Conservation (phyloP, 2,113 vertebrate genomes). For the Oncorhynchus mykiss region DNA sequence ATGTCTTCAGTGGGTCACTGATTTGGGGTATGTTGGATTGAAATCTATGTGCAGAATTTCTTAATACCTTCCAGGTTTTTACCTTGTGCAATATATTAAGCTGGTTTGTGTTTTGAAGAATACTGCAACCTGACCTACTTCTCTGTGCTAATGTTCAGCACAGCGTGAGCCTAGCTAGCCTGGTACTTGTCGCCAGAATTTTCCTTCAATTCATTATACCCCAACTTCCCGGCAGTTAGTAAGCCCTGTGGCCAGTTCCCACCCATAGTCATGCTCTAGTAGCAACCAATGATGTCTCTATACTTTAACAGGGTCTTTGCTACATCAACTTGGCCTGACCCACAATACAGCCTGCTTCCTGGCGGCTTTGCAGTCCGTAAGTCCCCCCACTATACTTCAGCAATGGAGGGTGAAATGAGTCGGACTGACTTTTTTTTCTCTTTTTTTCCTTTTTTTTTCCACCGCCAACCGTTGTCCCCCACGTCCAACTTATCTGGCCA, state of each 20-base stretch:
- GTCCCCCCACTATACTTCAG: conserved; percentile 22
- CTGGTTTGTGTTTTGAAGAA: too few relatives aligned
- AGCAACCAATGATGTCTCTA: neutral
- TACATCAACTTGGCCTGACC: conserved; percentile 23
- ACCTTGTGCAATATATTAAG: too few relatives aligned
- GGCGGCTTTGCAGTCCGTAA: conserved; percentile 27
- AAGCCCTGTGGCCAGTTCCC: neutral
- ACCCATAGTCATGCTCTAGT: neutral
- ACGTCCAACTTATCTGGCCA: conserved; percentile 36
- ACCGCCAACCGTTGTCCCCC: conserved; percentile 9
- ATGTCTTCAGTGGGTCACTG: neutral
- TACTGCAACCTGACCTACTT: too few relatives aligned
- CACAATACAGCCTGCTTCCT: conserved; percentile 25
- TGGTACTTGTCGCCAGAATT: too few relatives aligned
- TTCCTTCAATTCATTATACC: too few relatives aligned
- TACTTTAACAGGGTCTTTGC: neutral
- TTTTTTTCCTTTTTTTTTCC: conserved; percentile 17
- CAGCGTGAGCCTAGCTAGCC: too few relatives aligned
- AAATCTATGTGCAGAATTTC: neutral
- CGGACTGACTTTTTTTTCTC: conserved; percentile 20
- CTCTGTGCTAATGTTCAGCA: too few relatives aligned
- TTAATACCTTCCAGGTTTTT: neutral
- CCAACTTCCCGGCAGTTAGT: too few relatives aligned
- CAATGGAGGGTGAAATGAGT: conserved; percentile 47
- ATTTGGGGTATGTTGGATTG: neutral